Conservation (phyloP, 2,113 vertebrate genomes). For the Petrocephalus zakoni region DNA sequence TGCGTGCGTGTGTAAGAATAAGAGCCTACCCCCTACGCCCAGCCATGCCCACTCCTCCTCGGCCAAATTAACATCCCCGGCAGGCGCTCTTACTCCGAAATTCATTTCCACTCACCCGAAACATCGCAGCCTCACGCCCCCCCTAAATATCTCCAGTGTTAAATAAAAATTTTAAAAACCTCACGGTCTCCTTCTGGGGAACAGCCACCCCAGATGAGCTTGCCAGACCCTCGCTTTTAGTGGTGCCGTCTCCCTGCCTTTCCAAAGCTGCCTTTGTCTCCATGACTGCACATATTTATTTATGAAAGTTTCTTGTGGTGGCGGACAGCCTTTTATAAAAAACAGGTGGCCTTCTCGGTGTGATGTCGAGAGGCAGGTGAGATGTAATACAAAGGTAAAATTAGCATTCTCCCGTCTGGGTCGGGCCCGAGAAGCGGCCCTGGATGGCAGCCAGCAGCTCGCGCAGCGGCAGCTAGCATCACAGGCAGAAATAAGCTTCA, state of each 20-base stretch:
- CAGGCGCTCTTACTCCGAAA: background rate
- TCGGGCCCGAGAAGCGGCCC: background rate
- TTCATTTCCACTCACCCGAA: background rate
- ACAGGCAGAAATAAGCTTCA: background rate
- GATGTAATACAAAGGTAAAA: slow-evolving; percentile 6
- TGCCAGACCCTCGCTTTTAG: background rate
- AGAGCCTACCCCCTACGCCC: background rate
- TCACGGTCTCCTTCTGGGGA: background rate
- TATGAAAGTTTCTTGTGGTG: background rate
- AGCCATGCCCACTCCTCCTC: background rate
- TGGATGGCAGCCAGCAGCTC: background rate
- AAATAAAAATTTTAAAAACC: background rate
- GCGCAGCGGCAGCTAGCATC: background rate
- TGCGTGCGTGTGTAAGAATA: background rate
- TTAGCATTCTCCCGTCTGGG: background rate
- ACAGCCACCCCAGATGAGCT: background rate
- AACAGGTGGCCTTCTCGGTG: background rate
- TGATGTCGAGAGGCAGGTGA: background rate
- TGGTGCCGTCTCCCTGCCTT: background rate
- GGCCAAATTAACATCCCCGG: background rate
- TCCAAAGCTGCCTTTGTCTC: background rate
- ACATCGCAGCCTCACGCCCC: background rate
- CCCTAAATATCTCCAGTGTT: background rate
- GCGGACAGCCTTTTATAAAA: background rate
- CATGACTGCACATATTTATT: background rate